These are phyloP conservation scores for Ceratothoa steindachneri DNA, from an alignment of 2,888 invertebrate species.

Conservation along the genomic window DNA sequence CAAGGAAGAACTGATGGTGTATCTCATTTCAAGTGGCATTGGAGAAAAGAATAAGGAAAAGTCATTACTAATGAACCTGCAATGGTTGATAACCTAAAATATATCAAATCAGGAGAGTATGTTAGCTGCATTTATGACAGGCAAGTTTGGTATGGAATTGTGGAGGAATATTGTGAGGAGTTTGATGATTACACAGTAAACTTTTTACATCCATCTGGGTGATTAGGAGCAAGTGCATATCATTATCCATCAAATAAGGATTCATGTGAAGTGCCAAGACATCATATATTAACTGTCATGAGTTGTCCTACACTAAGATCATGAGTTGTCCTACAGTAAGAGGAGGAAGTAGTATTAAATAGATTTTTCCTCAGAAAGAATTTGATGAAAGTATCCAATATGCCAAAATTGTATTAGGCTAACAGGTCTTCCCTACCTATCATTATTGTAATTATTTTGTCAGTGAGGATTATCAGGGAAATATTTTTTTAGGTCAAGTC, in stretches of 20 bases:
- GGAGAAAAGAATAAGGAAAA: constrained; percentile 1
- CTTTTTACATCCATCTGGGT: background rate
- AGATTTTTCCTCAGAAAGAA: background rate
- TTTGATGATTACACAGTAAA: constrained; percentile 10
- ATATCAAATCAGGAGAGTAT: constrained; percentile 6
- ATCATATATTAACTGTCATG: background rate
- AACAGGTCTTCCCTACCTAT: background rate
- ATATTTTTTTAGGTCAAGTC: background rate
- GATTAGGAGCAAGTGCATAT: background rate
- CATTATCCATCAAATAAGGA: background rate
- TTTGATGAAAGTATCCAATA: background rate
- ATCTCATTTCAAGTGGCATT: background rate
- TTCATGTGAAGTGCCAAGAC: background rate
- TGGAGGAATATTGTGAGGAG: constrained; percentile 14
- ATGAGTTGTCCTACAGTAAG: background rate
- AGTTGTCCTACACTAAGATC: background rate
- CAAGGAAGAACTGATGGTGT: background rate
- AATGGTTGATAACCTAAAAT: background rate
- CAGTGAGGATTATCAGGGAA: background rate
- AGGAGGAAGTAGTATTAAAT: background rate
- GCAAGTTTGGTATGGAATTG: constrained; percentile 13
- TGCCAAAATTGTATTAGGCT: background rate
- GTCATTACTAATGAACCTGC: background rate
- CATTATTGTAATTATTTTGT: background rate
- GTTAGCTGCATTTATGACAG: constrained; percentile 15